Base-by-base conservation (phyloP, 1,140 invertebrate genomes). In the Caenorhabditis briggsae region DNA sequence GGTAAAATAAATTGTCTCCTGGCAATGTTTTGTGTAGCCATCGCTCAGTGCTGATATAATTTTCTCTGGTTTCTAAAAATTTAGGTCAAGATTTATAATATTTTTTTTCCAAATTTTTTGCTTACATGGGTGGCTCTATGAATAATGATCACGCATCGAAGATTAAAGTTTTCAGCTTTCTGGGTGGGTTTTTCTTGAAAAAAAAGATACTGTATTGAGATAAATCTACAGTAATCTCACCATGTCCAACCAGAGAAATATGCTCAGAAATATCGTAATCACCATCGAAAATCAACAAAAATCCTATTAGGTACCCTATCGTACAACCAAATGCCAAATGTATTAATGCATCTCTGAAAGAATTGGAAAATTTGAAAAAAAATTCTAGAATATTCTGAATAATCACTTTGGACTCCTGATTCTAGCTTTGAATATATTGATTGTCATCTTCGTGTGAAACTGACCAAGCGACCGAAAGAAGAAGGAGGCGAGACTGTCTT, bases 361-460 rank as follows among this genome's bases (percentile, higher is more conserved):
- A 8, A 61, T 25, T 23, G 14, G 12, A 61, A 61, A 33, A 8
- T 25, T 20, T 20, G 5, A 3, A 33, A 33, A 33, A 33, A 33
- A 33, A n/a, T n/a, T 33, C 11, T 61, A 9, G 16, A 43, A 43
- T 25, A 43, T 70, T n/a, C 23, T 18, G 33, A 33, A 33, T 33
- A 70, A 70, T 53, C 9, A 78, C 70, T 78, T 78, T 50, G 70
- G 46, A 25, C n/a, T 78, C 50, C 70, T 78, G 43, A 78, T 50
- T n/a, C 70, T 12, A 12, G 46, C 23, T n/a, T 50, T 78, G 46
- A 50, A 78, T 25, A 78, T 78, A 78, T 78, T 78, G 70, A 78
- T 78, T 23, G 70, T 20, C 70, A 53, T 78, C 70, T 50, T 50
- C 20, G 8, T 25, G 59, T 23, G 11, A 20, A 25, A 61, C 8